Conservation (phyloP, 2,113 vertebrate genomes). For the Nicator chloris region DNA sequence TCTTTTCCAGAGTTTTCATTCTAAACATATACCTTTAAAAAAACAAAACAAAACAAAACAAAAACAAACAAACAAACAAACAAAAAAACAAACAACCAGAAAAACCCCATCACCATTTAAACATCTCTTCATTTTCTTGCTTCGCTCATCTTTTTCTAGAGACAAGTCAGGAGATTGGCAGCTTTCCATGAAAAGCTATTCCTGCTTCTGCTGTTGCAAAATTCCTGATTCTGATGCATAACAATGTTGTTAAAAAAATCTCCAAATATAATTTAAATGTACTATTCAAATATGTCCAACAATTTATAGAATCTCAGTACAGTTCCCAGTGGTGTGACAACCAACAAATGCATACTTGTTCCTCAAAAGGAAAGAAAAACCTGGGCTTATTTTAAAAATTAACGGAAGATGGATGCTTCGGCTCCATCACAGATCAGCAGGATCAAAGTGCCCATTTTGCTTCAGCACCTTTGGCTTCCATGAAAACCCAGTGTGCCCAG, state of each 20-base stretch:
- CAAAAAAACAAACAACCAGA: too few species aligned
- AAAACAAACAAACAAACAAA: not conserved
- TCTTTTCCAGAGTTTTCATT: not conserved
- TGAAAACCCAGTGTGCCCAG: not conserved
- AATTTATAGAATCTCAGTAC: not conserved
- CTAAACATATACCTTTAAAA: not conserved
- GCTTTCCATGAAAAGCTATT: not conserved
- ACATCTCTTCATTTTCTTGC: not conserved
- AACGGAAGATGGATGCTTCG: not conserved
- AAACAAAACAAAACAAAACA: not conserved
- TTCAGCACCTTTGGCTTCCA: not conserved
- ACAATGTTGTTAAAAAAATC: not conserved
- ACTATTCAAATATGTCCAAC: not conserved
- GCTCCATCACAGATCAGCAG: not conserved
- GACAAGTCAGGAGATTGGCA: not conserved
- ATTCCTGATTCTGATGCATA: not conserved
- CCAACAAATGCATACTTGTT: not conserved
- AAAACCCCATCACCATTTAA: not conserved
- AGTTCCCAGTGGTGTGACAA: not conserved
- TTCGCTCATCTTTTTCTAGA: constrained; percentile 11
- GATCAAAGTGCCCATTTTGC: not conserved
- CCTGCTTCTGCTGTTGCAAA: not conserved
- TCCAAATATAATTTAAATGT: not conserved
- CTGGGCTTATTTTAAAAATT: not conserved
- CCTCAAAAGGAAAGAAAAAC: not conserved